A percentile compares a stretch with the other conserved stretches of the same genome.
Conservation (phyloP, 2,113 vertebrate species). For the Girardinichthys multiradiatus region DNA sequence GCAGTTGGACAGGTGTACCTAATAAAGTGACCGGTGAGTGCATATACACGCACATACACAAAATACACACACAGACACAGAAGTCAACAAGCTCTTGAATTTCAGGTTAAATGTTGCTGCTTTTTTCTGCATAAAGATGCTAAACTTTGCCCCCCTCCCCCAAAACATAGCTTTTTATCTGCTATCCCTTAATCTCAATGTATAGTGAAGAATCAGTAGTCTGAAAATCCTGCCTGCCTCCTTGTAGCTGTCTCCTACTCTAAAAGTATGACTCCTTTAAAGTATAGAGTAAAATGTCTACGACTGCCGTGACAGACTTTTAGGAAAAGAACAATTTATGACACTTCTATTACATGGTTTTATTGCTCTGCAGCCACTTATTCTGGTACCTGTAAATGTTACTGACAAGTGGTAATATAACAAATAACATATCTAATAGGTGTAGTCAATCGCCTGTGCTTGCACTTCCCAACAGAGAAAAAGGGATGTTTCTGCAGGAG, state of each 20-base stretch:
- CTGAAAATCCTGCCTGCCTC: too few relatives aligned
- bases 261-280: background rate
- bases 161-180: too few relatives aligned
- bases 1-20: too few relatives aligned
- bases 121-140: too few relatives aligned
- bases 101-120: too few relatives aligned
- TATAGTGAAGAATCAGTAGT: background rate
- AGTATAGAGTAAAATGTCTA: background rate
- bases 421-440: background rate
- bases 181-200: background rate
- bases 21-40: too few relatives aligned
- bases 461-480: background rate
- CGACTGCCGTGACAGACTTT: background rate
- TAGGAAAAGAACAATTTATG: background rate
- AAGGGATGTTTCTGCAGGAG: slow-evolving; percentile 31
- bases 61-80: too few relatives aligned
- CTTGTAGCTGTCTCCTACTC: background rate
- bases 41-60: too few relatives aligned
- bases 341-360: background rate
- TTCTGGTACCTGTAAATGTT: background rate
- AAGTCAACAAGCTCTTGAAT: too few relatives aligned
- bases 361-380: background rate
- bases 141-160: too few relatives aligned
- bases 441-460: background rate
- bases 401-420: background rate